phyloP scores from a whole-genome alignment of 92 coral and sea anemone species.

The Phenganax subtilis region DNA sequence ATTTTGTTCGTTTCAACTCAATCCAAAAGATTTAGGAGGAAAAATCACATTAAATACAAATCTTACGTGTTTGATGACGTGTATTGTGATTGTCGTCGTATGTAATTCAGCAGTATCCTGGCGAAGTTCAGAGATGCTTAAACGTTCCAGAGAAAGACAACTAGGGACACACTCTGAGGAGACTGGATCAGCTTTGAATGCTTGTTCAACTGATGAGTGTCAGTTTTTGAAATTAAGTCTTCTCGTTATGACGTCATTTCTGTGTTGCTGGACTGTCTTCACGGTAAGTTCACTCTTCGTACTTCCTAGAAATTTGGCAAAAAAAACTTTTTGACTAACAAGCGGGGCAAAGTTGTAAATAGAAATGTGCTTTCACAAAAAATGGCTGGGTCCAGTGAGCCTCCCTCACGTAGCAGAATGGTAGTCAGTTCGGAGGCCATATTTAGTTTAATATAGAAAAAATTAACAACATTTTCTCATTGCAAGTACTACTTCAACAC shows the following conservation, averaged over 20 bases:
- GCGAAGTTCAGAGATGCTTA: conserved; percentile 28
- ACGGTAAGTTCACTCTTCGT: conserved; percentile 53
- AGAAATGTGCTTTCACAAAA: too few relatives aligned
- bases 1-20: conserved; percentile 86
- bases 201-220: conserved; percentile 48
- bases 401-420: too few relatives aligned
- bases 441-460: too few relatives aligned
- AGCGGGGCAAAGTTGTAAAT: too few relatives aligned
- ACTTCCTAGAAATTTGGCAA: too few relatives aligned
- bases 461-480: background rate
- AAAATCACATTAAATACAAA: conserved; percentile 58
- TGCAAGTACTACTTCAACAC: background rate
- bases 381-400: too few relatives aligned
- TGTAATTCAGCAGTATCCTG: conserved; percentile 66
- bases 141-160: conserved; percentile 32
- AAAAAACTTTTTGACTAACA: too few relatives aligned
- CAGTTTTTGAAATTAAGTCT: conserved; percentile 89
- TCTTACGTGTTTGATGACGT: conserved; percentile 53
- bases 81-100: conserved; percentile 60
- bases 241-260: conserved; percentile 66
- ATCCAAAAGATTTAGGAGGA: conserved; percentile 67
- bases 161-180: background rate
- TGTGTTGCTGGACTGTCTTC: conserved; percentile 84
- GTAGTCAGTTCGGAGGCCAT: too few relatives aligned
- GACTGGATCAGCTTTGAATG: conserved; percentile 9